phyloP scores from a whole-genome alignment of 1,140 invertebrate genomes.

The Bombus consobrinus region DNA sequence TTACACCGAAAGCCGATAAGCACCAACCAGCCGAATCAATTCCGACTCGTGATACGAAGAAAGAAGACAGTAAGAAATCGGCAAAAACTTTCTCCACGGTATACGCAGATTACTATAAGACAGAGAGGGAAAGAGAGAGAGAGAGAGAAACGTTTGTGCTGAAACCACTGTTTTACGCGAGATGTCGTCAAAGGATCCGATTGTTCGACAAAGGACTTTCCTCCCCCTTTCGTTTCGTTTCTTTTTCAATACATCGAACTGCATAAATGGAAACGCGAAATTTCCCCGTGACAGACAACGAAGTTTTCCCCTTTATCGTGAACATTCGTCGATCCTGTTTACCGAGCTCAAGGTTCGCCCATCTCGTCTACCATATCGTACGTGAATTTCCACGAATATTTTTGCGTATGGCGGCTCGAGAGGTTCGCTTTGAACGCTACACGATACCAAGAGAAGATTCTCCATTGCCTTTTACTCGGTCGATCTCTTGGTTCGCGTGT shows the following conservation, averaged over 20 bases:
- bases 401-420: no score
- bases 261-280: neutral
- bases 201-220: neutral
- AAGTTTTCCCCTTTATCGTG: conserved; percentile 15
- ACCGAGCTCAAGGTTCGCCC: neutral
- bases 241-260: neutral
- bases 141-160: neutral
- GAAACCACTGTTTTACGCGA: neutral
- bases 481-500: no score
- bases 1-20: neutral
- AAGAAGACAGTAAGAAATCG: neutral
- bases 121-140: no score
- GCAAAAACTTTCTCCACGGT: neutral
- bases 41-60: neutral
- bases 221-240: neutral
- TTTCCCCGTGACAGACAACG: conserved; percentile 15
- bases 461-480: no score
- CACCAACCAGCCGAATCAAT: neutral
- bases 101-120: neutral
- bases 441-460: no score
- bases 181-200: no score
- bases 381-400: neutral
- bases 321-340: neutral
- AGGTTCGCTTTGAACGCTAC: no score
- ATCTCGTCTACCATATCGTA: neutral